Evolutionary conservation across 2,888 invertebrate species (phyloP), one percentile per base, ranked within the genome.

Genomic region (Stenurella melanura): DNA sequence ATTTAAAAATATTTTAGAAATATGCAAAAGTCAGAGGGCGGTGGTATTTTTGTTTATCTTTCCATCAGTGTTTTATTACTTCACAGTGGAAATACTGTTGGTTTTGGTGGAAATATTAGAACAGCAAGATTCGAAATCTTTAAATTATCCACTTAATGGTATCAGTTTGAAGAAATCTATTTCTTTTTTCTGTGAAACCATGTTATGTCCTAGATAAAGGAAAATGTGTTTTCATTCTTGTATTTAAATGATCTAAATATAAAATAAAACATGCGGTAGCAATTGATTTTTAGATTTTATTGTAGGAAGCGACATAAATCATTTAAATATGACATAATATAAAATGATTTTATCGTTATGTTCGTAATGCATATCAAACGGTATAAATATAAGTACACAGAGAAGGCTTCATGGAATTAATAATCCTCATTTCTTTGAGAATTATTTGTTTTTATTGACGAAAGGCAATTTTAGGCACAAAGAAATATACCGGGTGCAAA

Each of bases 1-100:
- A 50, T 50, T 50, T 50, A 50, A 15, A 50, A 50, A 50, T 50
- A 42, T 11, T 42, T 42, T 7, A 34, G 42, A 12, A 1, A 42
- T 15, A 42, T 15, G 1, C 10, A 42, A 42, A 42, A 12, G 4
- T 12, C 50, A n/a, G 1, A 6, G 1, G 5, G 1, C 26, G 7
- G 15, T 30, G 18, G 30, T 34, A 63, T 63, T 63, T 30, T 63
- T 34, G n/a, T 63, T 17, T 63, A 34, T 34, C 34, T 34, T 17
- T 17, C 7, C 61, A 63, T 63, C 61, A 1, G n/a, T 34, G 26
- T 63, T 63, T 63, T 63, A 63, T 63, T 63, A 34, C 17, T 17
- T n/a, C 34, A 63, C 61, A 64, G 19, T 18, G 64, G 7, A 42
- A 63, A 64, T 38, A 50, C 34, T 12, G 5, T 17, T 17, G 34